These are phyloP conservation scores for Masticophis lateralis DNA, from an alignment of 2,797 vertebrate genomes.

Conservation along the genomic window DNA sequence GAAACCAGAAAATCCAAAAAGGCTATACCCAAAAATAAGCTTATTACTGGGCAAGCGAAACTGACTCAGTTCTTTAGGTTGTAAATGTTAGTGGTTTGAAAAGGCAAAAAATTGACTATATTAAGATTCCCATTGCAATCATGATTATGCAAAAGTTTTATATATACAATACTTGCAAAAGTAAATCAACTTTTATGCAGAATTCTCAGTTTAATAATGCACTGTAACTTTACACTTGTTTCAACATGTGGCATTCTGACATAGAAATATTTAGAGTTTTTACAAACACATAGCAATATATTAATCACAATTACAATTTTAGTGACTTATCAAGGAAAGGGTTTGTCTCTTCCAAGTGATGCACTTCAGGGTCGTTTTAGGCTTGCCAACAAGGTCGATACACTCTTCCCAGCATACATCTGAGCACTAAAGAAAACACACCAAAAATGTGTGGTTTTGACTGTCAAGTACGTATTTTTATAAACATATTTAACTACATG, in stretches of 20 bases:
- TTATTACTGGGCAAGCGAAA: conserved; percentile 87
- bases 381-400: conserved; percentile 91
- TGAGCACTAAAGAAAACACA: conserved; percentile 76
- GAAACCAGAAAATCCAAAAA: conserved; percentile 68
- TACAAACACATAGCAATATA: not conserved
- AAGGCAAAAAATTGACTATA: conserved; percentile 9
- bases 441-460: not conserved
- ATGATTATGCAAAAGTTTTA: conserved; percentile 9
- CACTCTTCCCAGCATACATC: conserved; percentile 95
- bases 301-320: conserved; percentile 44
- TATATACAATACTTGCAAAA: conserved; percentile 41
- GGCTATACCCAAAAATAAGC: conserved; percentile 72
- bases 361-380: conserved; percentile 60
- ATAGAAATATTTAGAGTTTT: conserved; percentile 42
- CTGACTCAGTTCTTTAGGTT: conserved; percentile 87
- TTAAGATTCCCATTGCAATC: conserved; percentile 25
- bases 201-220: conserved; percentile 67
- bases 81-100: conserved; percentile 59
- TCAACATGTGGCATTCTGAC: conserved; percentile 15
- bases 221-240: conserved; percentile 43
- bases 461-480: not conserved
- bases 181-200: conserved; percentile 54
- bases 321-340: conserved; percentile 34
- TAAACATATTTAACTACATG: conserved; percentile 11
- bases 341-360: conserved; percentile 50